Evolutionary conservation across 2,113 vertebrate genomes (phyloP).

Genomic region (Poeciliopsis prolifica): DNA sequence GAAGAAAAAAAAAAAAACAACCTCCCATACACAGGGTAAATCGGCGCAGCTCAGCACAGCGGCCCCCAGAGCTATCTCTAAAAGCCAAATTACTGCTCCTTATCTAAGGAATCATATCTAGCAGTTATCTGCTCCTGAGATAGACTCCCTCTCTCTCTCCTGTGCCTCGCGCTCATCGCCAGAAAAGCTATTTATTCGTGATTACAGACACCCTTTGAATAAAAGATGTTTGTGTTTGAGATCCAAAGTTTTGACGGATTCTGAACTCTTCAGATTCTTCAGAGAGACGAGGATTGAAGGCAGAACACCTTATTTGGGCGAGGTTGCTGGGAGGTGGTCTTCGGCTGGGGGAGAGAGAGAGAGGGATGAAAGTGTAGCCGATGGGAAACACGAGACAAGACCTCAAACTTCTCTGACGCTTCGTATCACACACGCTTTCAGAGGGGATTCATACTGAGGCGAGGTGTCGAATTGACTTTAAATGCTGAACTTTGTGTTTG

Average conservation of each 20-base stretch:
- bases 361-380: conserved; percentile 78
- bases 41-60: conserved; percentile 81
- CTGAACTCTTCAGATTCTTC: conserved; percentile 72
- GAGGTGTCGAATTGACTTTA: conserved; percentile 75
- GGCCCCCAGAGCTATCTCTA: conserved; percentile 91
- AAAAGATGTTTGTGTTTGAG: conserved; percentile 78
- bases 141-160: conserved; percentile 66
- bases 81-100: conserved; percentile 91
- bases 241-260: conserved; percentile 76
- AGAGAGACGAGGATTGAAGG: conserved; percentile 63
- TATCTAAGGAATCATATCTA: conserved; percentile 97
- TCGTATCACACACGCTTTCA: conserved; percentile 66
- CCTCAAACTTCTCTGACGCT: conserved; percentile 68
- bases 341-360: conserved; percentile 61
- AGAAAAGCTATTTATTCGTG: conserved; percentile 82
- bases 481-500: conserved; percentile 70
- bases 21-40: conserved; percentile 81
- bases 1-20: conserved; percentile 62
- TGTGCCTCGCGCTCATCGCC: conserved; percentile 66
- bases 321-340: conserved; percentile 74
- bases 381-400: conserved; percentile 78
- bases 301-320: conserved; percentile 76
- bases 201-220: conserved; percentile 80
- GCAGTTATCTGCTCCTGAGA: conserved; percentile 85
- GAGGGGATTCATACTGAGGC: conserved; percentile 70